Evolutionary conservation across 2,888 invertebrate genomes (phyloP).

Genomic region (Mesopsocus fuscifrons): DNA sequence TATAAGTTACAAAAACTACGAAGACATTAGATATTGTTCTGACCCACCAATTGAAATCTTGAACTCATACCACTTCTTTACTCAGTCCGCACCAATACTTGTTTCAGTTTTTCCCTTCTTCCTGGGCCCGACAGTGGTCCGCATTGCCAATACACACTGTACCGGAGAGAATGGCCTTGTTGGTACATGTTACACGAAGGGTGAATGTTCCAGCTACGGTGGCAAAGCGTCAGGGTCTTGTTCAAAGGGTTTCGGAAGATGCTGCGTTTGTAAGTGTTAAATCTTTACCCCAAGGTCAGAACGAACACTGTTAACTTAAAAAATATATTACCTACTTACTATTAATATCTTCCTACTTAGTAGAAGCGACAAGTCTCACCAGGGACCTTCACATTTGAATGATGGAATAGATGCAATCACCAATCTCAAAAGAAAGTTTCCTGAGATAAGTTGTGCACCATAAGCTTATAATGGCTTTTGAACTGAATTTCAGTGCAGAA

Average conservation of each 20-base stretch:
- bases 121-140: conserved; percentile 36
- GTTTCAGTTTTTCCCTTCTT: conserved; percentile 43
- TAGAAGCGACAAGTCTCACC: too few relatives aligned
- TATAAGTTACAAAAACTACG: too few relatives aligned
- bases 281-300: neutral
- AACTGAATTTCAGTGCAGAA: conserved; percentile 45
- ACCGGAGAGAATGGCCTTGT: conserved; percentile 39
- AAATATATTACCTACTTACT: neutral
- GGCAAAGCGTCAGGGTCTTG: conserved; percentile 57
- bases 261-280: conserved; percentile 54
- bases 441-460: too few relatives aligned
- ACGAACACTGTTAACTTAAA: conserved; percentile 1
- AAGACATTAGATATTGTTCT: too few relatives aligned
- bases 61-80: too few relatives aligned
- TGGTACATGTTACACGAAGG: conserved; percentile 59
- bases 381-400: too few relatives aligned
- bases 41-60: too few relatives aligned
- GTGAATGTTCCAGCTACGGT: conserved; percentile 49
- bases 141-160: conserved; percentile 55
- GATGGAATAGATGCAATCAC: too few relatives aligned
- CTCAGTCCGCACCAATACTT: too few relatives aligned
- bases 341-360: conserved; percentile 1
- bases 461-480: too few relatives aligned
- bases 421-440: too few relatives aligned
- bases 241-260: conserved; percentile 53